These are phyloP conservation scores for Tupaia chinensis DNA, from an alignment of 2,113 vertebrate genomes.

Conservation along the genomic window DNA sequence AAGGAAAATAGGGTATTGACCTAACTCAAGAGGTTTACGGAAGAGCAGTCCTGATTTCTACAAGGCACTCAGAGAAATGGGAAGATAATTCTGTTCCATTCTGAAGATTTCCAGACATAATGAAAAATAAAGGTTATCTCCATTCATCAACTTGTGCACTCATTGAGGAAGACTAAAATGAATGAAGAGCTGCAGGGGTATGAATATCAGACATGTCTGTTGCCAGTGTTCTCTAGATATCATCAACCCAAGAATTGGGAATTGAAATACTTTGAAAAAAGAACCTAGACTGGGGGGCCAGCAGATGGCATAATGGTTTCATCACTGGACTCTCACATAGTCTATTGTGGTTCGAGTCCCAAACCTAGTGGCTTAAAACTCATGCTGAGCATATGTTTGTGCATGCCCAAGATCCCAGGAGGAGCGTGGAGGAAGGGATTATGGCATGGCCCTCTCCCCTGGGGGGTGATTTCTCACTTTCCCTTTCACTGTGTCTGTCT, in stretches of 20 bases:
- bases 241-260: not conserved
- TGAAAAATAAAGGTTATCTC: not conserved
- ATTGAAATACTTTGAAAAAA: not conserved
- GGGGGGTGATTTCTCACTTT: no score
- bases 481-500: no score
- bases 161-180: not conserved
- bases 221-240: not conserved
- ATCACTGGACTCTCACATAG: no score
- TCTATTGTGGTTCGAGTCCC: no score
- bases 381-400: no score
- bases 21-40: not conserved
- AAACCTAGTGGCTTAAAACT: no score
- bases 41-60: not conserved
- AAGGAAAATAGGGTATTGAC: conserved; percentile 8
- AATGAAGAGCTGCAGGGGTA: not conserved
- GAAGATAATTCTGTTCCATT: not conserved
- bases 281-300: not conserved
- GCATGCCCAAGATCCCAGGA: no score
- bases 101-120: not conserved
- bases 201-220: not conserved
- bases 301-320: no score
- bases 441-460: no score
- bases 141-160: not conserved
- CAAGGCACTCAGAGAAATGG: not conserved
- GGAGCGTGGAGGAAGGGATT: no score